phyloP scores from a whole-genome alignment of 2,797 vertebrate genomes.

The Philypnodon macrostomus region DNA sequence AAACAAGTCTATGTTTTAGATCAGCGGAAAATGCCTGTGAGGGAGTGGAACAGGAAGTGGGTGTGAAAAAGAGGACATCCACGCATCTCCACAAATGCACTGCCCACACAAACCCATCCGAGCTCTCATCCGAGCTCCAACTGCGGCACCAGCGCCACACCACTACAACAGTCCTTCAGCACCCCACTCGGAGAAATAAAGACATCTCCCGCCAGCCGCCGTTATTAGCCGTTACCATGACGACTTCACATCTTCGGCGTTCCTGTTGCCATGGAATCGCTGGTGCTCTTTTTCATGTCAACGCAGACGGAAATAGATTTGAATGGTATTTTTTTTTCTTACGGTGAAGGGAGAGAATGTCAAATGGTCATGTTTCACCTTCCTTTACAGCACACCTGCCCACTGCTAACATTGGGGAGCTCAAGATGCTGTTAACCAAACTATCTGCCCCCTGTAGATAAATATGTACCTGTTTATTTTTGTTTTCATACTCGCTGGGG shows the following conservation, averaged over 20 bases:
- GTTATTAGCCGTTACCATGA: slow-evolving; percentile 78
- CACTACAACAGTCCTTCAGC: slow-evolving; percentile 48
- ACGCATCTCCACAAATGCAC: slow-evolving; percentile 9
- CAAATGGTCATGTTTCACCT: slow-evolving; percentile 35
- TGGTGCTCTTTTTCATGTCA: slow-evolving; percentile 64
- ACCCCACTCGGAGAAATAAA: slow-evolving; percentile 64
- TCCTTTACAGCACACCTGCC: slow-evolving; percentile 5
- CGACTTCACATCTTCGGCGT: slow-evolving; percentile 68
- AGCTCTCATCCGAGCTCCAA: background rate
- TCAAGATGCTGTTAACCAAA: slow-evolving; percentile 6
- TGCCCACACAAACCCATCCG: slow-evolving; percentile 12
- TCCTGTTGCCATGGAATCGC: slow-evolving; percentile 52
- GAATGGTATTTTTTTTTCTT: slow-evolving; percentile 47
- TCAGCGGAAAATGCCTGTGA: slow-evolving; percentile 11
- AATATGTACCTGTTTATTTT: slow-evolving; percentile 71
- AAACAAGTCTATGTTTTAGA: slow-evolving; percentile 31
- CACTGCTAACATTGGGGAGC: too few species aligned
- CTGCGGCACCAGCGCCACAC: slow-evolving; percentile 26
- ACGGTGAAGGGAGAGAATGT: slow-evolving; percentile 34
- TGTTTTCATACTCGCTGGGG: slow-evolving; percentile 75
- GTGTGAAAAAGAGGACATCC: slow-evolving; percentile 46
- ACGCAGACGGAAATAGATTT: slow-evolving; percentile 68
- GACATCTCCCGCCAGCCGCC: slow-evolving; percentile 66
- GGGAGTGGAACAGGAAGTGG: slow-evolving; percentile 25
- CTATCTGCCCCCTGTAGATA: slow-evolving; percentile 6